Evolutionary conservation across 2,113 vertebrate species (phyloP).

Genomic region (Xenus cinereus): DNA sequence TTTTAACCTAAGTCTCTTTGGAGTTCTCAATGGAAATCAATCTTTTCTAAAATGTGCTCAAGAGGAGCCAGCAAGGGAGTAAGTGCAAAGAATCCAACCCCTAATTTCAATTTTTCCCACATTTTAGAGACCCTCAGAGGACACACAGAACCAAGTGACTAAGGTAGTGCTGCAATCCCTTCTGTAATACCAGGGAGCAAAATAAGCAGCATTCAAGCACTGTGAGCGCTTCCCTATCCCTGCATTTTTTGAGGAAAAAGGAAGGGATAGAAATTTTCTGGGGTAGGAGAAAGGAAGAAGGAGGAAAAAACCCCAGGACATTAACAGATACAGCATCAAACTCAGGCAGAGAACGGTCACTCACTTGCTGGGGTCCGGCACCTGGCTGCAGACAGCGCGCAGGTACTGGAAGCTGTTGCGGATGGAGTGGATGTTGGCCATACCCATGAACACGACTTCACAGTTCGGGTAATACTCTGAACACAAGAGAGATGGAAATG

Average conservation of each 20-base stretch:
- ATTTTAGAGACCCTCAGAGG: not conserved
- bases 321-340: not conserved
- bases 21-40: not conserved
- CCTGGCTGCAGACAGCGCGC: constrained; percentile 93
- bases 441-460: constrained; percentile 98
- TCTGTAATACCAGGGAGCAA: not conserved
- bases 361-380: constrained; percentile 99
- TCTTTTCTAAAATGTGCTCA: not conserved
- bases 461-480: constrained; percentile 98
- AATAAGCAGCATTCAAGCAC: not conserved
- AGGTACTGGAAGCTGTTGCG: constrained; percentile 98
- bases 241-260: not conserved
- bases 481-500: not conserved
- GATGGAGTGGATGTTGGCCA: constrained; percentile 99
- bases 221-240: not conserved
- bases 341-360: constrained; percentile 1
- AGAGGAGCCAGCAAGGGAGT: not conserved
- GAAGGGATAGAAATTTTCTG: too few relatives aligned
- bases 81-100: not conserved
- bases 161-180: not conserved
- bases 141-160: not conserved
- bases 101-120: not conserved
- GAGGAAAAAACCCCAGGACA: not conserved
- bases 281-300: not conserved
- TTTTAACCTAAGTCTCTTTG: not conserved